A percentile compares a stretch with the other conserved stretches of the same genome.
These are phyloP conservation scores for human (Homo sapiens) DNA, from an alignment of 2,113 vertebrate genomes.

Conservation along the genomic window GRCh38 chr6:62324001-62324500, in stretches of 20 bases:
- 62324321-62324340: not conserved
- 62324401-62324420: not conserved
- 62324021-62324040: not conserved
- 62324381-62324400: not conserved
- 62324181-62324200: not conserved
- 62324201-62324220: not conserved
- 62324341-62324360: not conserved
- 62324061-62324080: not conserved
- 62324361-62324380: not conserved
- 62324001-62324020: not conserved
- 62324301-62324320: not conserved
- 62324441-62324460: not conserved
- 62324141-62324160: not conserved
- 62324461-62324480: not conserved
- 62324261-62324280: not conserved
- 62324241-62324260: not conserved
- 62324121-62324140: not conserved
- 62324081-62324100: not conserved
- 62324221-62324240: not conserved
- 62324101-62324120: not conserved
- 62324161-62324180: conserved; percentile 17
- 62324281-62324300: not conserved
- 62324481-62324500: not conserved
- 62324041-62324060: not conserved
- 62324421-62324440: not conserved